phyloP scores from a whole-genome alignment of 2,113 vertebrate species.

The Mus spicilegus region DNA sequence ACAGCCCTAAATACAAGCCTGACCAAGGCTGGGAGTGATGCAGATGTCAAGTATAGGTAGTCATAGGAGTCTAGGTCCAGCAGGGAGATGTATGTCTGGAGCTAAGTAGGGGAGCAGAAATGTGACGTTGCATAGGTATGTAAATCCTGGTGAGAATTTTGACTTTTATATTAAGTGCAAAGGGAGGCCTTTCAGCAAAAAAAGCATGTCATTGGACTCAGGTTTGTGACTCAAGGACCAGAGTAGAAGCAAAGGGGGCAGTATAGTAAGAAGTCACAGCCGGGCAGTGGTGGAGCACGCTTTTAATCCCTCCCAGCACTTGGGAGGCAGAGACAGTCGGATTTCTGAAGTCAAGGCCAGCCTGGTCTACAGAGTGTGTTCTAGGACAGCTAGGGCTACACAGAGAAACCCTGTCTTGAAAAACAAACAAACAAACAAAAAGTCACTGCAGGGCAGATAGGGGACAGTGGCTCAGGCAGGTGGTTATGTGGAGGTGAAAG shows the following conservation, averaged over 20 bases:
- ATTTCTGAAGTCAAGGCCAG: too few species aligned
- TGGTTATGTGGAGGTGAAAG: neutral
- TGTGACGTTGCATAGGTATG: too few species aligned
- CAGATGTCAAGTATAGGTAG: rapidly evolving
- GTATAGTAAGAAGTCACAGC: too few species aligned
- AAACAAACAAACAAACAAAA: too few species aligned
- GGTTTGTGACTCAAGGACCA: neutral
- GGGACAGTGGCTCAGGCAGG: rapidly evolving
- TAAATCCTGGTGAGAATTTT: neutral
- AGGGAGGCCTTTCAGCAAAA: neutral
- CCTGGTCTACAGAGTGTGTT: too few species aligned
- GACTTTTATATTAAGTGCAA: neutral
- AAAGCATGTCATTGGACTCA: too few species aligned
- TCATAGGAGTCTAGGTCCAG: too few species aligned
- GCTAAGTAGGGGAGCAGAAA: neutral
- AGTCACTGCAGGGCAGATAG: neutral
- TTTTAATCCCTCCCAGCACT: too few species aligned
- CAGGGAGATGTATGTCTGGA: neutral
- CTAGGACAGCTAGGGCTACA: too few species aligned
- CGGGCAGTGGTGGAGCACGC: too few species aligned
- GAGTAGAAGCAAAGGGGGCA: neutral
- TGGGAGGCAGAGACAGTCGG: too few species aligned
- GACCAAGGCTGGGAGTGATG: rapidly evolving
- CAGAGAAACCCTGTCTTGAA: too few species aligned
- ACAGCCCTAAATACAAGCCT: neutral